Conservation (phyloP, 2,888 invertebrate genomes). For the Calephelis perditalis region DNA sequence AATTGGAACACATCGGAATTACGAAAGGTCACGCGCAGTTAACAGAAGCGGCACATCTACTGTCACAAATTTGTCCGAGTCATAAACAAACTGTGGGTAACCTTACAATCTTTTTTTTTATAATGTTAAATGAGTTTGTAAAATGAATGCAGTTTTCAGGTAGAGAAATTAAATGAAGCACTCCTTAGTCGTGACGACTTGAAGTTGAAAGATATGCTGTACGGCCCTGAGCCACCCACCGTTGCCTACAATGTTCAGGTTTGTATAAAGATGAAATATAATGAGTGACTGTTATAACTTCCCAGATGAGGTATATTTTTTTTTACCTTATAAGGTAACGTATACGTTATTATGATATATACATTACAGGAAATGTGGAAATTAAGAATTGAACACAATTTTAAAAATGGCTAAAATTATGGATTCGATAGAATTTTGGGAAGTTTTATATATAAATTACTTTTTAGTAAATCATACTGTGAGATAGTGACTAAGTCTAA, state of each 20-base stretch:
- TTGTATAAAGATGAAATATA: constrained; percentile 1
- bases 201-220: constrained; percentile 64
- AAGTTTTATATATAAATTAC: too few relatives aligned
- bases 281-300: not conserved
- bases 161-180: constrained; percentile 67
- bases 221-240: constrained; percentile 67
- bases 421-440: too few relatives aligned
- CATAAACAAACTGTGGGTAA: constrained; percentile 79
- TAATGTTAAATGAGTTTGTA: constrained; percentile 10
- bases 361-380: too few relatives aligned
- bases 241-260: constrained; percentile 71
- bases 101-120: not conserved
- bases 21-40: constrained; percentile 87
- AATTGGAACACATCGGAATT: constrained; percentile 93
- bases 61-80: constrained; percentile 89
- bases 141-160: constrained; percentile 34
- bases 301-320: too few relatives aligned
- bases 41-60: constrained; percentile 88
- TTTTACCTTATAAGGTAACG: too few relatives aligned
- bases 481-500: too few relatives aligned
- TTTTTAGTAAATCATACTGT: too few relatives aligned
- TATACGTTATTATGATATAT: too few relatives aligned
- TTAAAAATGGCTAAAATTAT: too few relatives aligned
- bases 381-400: too few relatives aligned
- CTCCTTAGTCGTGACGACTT: constrained; percentile 61